A percentile compares a stretch with the other conserved stretches of the same genome.
Evolutionary conservation across 2,797 vertebrate species (phyloP).

Genomic region (Lepilemur ruficaudatus): DNA sequence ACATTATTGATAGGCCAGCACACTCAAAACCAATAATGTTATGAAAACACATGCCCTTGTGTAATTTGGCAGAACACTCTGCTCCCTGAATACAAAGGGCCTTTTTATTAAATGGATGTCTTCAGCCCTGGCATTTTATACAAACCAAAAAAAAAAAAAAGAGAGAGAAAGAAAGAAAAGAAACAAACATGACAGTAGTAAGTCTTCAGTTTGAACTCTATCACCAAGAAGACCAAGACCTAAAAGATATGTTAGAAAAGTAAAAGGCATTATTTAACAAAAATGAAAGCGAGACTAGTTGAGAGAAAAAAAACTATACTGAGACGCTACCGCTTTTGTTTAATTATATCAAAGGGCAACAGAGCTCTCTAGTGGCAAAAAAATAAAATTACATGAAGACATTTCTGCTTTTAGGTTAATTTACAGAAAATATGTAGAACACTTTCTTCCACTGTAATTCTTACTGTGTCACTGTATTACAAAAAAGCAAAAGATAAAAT

Average conservation of each 20-base stretch:
- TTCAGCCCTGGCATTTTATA: conserved; percentile 55
- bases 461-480: not conserved
- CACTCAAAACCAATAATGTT: conserved; percentile 59
- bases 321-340: conserved; percentile 58
- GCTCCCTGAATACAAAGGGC: conserved; percentile 52
- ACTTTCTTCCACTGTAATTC: not conserved
- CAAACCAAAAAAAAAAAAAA: conserved; percentile 37
- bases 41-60: conserved; percentile 40
- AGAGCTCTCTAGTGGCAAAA: conserved; percentile 83
- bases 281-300: conserved; percentile 37
- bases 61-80: conserved; percentile 51
- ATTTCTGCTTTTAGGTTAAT: not conserved
- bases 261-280: conserved; percentile 65
- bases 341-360: conserved; percentile 77
- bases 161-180: conserved; percentile 2
- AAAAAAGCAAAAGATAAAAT: not conserved
- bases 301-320: not conserved
- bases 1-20: conserved; percentile 62
- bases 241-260: conserved; percentile 66
- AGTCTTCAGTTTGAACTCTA: conserved; percentile 60
- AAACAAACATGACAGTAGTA: conserved; percentile 39
- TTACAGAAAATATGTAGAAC: not conserved
- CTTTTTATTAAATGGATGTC: conserved; percentile 53
- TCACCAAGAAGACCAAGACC: conserved; percentile 46
- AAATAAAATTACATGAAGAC: not conserved